Base-by-base conservation (phyloP, 2,797 vertebrate species). In the Acropternis orthonyx region DNA sequence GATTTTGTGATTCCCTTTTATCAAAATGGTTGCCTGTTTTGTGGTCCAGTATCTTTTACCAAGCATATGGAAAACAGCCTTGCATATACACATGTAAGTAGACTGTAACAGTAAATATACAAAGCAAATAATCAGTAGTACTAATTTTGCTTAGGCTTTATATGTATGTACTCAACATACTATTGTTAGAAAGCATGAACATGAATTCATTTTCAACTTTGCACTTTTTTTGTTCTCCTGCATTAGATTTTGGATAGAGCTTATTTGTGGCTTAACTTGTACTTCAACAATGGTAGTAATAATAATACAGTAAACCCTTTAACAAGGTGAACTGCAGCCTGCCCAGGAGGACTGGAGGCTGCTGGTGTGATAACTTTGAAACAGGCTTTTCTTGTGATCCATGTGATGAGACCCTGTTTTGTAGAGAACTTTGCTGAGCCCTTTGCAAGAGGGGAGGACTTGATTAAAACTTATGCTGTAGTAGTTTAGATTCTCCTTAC, bases 61-160 rank as follows among this genome's bases (percentile, higher is more conserved):
- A 44, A 69, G 59, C 20, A 3, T 9, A 1, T 44, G 41, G 37
- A 24, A 78, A 82, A 78, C 22, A 55, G 30, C 66, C 87, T 73
- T 83, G 39, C 7, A 0, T 15, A 12, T 37, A 17, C 7, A 11
- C 0, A 0, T 62, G 3, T 63, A 65, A 68, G 54, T 41, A 74
- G 28, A 26, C 41, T 46, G 39, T 51, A 52, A n/a, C 20, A 36
- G 36, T 77, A 69, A 76, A 79, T 37, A 37, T 18, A 28, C 18
- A 37, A 67, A 56, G 24, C 37, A 91, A 76, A 49, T 19, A 55
- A 55, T 32, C 28, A 28, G 3, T 11, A 24, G 20, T 36, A 43
- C 67, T 74, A 5, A 49, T 55, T 59, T 41, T 69, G 48, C 63
- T 58, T 58, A 37, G 9, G 6, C 22, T 28, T 7, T 49, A 3